These are phyloP conservation scores for Pyrochroa serraticornis DNA, from an alignment of 2,888 invertebrate species.

Conservation along the genomic window DNA sequence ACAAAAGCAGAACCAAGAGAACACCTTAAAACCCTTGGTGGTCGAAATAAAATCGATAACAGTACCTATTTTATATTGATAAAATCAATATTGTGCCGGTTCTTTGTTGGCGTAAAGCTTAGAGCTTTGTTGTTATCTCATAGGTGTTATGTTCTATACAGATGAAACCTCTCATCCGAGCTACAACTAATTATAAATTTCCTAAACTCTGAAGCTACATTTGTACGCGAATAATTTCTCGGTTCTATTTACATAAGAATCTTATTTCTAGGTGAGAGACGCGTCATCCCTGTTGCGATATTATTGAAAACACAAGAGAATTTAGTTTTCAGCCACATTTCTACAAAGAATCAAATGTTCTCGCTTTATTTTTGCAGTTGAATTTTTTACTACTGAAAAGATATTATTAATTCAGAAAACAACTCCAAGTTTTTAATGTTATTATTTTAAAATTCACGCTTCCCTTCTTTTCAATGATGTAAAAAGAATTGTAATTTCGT, in stretches of 20 bases:
- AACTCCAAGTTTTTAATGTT: slow-evolving; percentile 18
- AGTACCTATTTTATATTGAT: neutral
- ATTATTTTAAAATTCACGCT: slow-evolving; percentile 21
- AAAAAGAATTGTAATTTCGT: neutral
- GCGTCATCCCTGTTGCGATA: neutral
- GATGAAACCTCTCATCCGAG: too few species aligned
- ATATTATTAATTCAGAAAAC: slow-evolving; percentile 21
- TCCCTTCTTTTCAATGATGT: slow-evolving; percentile 15
- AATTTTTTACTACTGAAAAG: slow-evolving; percentile 1
- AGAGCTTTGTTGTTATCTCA: too few species aligned
- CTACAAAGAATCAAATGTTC: slow-evolving; percentile 9
- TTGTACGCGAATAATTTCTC: slow-evolving; percentile 4
- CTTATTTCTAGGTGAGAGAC: slow-evolving; percentile 4
- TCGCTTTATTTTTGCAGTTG: slow-evolving; percentile 15
- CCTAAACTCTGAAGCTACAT: neutral
- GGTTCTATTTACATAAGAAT: slow-evolving; percentile 9
- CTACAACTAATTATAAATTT: too few species aligned
- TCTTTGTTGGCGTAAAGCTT: too few species aligned
- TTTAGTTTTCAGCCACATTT: slow-evolving; percentile 7
- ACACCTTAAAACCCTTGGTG: neutral
- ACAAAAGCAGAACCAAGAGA: neutral
- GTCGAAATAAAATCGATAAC: neutral
- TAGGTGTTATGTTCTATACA: too few species aligned
- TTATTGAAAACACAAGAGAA: neutral
- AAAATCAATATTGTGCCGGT: too few species aligned